Evolutionary conservation across 2,797 vertebrate genomes (phyloP), one percentile per base, ranked within the genome.

Genomic region (Mionectes olivaceus): DNA sequence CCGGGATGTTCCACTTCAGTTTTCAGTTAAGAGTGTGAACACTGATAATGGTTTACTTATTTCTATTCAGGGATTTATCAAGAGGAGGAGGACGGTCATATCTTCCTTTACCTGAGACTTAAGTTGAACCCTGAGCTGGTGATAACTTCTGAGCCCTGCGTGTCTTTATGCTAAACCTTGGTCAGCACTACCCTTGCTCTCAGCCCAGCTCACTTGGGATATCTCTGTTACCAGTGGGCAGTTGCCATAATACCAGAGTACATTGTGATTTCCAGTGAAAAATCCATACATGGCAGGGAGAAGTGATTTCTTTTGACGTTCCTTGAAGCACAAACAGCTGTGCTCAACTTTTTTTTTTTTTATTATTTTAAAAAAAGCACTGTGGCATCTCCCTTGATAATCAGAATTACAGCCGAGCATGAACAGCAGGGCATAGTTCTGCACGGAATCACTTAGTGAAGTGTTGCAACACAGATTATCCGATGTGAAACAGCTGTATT

Each of bases 401-500:
- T 94, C 76, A 46, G 68, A 64, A 74, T 85, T 95, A 86, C 86
- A 96, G 89, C 91, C 65, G 92, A 97, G 89, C 61, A 17, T 8
- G 95, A 93, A 79, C 87, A 96, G 95, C 82, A 33, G 96, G 95
- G 95, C 94, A 90, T 65, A 94, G 91, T 64, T 96, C 49, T 53
- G 73, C 1, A 19, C 21, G 5, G 87, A 94, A 93, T 93, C 82
- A 70, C 89, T 95, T 76, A 59, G 73, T 1, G 10, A 21, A 97
- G 81, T 91, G 87, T 97, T 94, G 92, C 96, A 77, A 95, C 94
- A 90, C 82, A 80, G 90, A 83, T 93, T 84, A 95, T 65, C 73
- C 35, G 46, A 93, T 30, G 56, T 39, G 75, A 88, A 97, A 96
- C 97, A 98, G 97, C 97, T 98, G 97, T 97, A 93, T 95, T 97